Evolutionary conservation across 2,797 vertebrate genomes (phyloP).

Genomic region (Natrix natrix): DNA sequence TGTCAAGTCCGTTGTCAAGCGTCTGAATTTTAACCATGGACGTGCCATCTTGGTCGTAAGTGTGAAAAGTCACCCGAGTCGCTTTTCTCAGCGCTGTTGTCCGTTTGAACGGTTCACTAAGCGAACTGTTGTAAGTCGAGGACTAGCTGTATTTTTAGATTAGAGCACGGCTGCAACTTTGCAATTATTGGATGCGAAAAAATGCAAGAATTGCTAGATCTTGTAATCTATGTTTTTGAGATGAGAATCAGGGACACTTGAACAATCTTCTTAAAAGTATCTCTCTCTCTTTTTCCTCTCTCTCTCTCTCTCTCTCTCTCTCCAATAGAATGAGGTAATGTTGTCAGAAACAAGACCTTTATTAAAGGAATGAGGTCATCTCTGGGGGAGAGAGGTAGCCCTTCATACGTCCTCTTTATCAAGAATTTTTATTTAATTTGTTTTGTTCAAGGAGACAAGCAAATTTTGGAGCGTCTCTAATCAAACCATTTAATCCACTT

Average conservation of each 20-base stretch:
- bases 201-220: slow-evolving; percentile 33
- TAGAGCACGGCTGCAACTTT: slow-evolving; percentile 46
- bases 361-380: not conserved
- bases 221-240: slow-evolving; percentile 41
- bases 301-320: too few relatives aligned
- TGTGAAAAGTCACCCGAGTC: too few relatives aligned
- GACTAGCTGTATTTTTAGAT: not conserved
- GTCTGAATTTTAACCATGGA: too few relatives aligned
- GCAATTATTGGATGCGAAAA: slow-evolving; percentile 51
- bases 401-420: not conserved
- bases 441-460: not conserved
- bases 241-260: not conserved
- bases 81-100: too few relatives aligned
- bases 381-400: not conserved
- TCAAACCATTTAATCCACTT: not conserved
- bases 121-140: too few relatives aligned
- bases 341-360: slow-evolving; percentile 4
- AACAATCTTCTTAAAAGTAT: not conserved
- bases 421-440: not conserved
- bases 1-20: too few relatives aligned
- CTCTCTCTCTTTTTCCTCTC: too few relatives aligned
- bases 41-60: too few relatives aligned
- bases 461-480: not conserved
- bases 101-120: too few relatives aligned
- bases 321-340: not conserved